These are phyloP conservation scores for Drosophila vallismaia DNA, from an alignment of 2,888 invertebrate genomes.

Conservation along the genomic window DNA sequence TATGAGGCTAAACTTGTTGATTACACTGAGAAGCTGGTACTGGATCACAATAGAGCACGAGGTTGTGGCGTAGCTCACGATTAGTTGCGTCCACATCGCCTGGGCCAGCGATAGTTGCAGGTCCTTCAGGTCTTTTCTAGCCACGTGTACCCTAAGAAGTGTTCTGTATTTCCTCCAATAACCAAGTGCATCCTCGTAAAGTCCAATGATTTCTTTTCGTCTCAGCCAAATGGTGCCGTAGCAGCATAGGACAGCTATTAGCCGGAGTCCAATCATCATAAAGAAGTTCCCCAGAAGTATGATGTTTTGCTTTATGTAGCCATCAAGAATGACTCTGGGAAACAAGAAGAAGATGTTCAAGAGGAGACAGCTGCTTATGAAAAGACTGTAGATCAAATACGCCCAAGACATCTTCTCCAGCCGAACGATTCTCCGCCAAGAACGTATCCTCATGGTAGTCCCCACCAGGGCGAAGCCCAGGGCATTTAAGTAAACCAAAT, in stretches of 20 bases:
- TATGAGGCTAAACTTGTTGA: neutral
- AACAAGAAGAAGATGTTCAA: conserved; percentile 25
- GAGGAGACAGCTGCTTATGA: conserved; percentile 24
- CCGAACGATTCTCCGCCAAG: neutral
- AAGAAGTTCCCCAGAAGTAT: conserved; percentile 46
- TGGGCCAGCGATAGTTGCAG: conserved; percentile 42
- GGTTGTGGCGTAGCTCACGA: conserved; percentile 30
- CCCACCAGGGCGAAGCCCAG: conserved; percentile 53
- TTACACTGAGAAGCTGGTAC: conserved; percentile 10
- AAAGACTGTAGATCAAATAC: conserved; percentile 53
- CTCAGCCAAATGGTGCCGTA: conserved; percentile 54
- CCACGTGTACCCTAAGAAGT: conserved; percentile 17
- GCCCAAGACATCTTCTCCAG: conserved; percentile 22
- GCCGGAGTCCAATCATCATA: conserved; percentile 2
- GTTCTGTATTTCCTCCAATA: conserved; percentile 34
- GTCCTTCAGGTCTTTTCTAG: conserved; percentile 9
- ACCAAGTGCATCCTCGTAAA: conserved; percentile 40
- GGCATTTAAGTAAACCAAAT: conserved; percentile 46
- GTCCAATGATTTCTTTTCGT: conserved; percentile 30
- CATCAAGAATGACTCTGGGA: neutral
- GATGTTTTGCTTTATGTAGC: conserved; percentile 52
- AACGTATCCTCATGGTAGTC: conserved; percentile 18
- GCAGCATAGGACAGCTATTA: conserved; percentile 16
- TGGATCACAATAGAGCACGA: conserved; percentile 43
- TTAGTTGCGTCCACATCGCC: conserved; percentile 20